Evolutionary conservation across 2,797 vertebrate species (phyloP), one percentile per base, ranked within the genome.

Genomic region (Nannoperca obscura): DNA sequence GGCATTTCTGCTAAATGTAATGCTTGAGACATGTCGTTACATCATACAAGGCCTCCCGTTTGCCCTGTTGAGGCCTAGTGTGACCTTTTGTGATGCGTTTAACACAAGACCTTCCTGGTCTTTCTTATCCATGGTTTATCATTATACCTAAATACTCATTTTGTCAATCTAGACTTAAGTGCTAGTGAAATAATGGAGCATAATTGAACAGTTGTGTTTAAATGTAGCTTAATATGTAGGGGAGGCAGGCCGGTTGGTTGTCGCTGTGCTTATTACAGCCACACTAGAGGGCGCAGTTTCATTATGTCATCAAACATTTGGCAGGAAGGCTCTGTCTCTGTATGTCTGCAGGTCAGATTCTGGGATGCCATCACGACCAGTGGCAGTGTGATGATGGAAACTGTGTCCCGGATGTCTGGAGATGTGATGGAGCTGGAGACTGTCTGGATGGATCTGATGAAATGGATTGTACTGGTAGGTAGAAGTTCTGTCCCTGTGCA

Each of bases 391-490:
- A 96, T 0, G 95, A 97, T 38, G 97, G 96, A 5, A 81, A 13
- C 15, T 99, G 97, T 30, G 86, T 98, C 67, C 88, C 93, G 50
- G 62, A 67, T 24, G 65, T 81, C 11, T 97, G 96, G 97, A 92
- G 90, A 55, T 98, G 97, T 12, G 97, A 98, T 1, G 96, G 96
- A 4, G 54, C 44, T 1, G 91, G 93, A 12, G 97, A 99, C 93
- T 98, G 97, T 84, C 71, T 93, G 74, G 97, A 99, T 82, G 97
- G 96, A 38, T 97, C 97, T 0, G 97, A 98, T 87, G 97, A 99
- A 86, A 94, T 93, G 68, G 91, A 95, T 22, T 98, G 97, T 32
- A 89, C 91, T 73, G 0, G 96, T 95, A 38, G 4, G 72, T 54
- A 0, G 2, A 19, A 2, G 24, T 46, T 17, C 13, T 59, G 6